Conservation (phyloP, 2,797 vertebrate genomes). For the Paratrypauchen microcephalus region DNA sequence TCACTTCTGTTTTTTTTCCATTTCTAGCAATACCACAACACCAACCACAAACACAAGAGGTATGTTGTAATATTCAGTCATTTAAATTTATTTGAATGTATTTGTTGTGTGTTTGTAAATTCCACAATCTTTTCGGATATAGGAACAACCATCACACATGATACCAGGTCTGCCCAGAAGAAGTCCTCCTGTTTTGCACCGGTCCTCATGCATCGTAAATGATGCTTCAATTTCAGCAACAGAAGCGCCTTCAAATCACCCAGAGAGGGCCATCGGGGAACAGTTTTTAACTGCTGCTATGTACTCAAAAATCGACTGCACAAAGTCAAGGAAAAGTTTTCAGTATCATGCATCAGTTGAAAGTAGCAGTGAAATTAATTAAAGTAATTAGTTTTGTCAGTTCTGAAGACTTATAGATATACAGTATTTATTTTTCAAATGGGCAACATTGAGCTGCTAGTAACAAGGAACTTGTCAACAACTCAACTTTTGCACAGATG, state of each 20-base stretch:
- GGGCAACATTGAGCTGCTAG: background rate
- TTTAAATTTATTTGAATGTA: background rate
- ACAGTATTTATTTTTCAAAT: background rate
- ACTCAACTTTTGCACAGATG: too few relatives aligned
- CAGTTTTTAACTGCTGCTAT: constrained; percentile 12
- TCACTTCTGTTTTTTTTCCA: constrained; percentile 2
- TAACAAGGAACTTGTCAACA: background rate
- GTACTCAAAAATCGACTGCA: constrained; percentile 49
- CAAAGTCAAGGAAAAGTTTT: background rate
- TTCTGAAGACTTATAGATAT: background rate
- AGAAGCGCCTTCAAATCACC: background rate
- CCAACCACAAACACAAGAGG: constrained; percentile 20
- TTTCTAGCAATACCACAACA: constrained; percentile 16
- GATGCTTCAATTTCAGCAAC: too few relatives aligned
- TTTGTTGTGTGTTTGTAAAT: too few relatives aligned
- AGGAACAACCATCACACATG: constrained; percentile 29
- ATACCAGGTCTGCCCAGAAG: constrained; percentile 25
- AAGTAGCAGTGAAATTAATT: constrained; percentile 44
- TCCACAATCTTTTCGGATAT: background rate
- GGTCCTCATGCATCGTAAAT: background rate
- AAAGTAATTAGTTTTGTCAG: constrained; percentile 34
- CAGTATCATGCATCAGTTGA: background rate
- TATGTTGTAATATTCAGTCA: constrained; percentile 19
- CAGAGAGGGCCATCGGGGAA: background rate
- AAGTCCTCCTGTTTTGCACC: background rate